Evolutionary conservation across 2,888 invertebrate species (phyloP), one percentile per base, ranked within the genome.

Genomic region (Copidosoma aretas): DNA sequence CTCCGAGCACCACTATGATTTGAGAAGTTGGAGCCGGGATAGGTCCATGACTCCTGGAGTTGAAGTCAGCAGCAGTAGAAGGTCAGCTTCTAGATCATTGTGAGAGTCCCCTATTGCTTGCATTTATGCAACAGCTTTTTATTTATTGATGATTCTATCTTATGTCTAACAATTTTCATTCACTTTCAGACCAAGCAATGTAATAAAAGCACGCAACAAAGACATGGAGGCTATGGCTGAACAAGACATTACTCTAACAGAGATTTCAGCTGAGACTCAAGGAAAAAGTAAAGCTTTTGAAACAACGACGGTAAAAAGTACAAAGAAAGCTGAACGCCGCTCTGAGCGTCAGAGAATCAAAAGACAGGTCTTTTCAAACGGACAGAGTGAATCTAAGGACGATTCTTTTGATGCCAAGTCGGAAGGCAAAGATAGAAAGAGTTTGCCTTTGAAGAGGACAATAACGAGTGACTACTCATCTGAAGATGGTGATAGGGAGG

Each of bases 381-480:
- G 82, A 21, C 77, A 81, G 76, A 75, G 73, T 71, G 81, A 84
- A 59, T 79, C 72, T 52, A 80, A 75, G 67, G 77, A 76, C 64
- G 75, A 73, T 21, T 72, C 72, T 25, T 71, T 73, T 70, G 61
- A 74, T 72, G 60, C 77, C 54, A 72, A 60, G 24, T 62, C 57
- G n/a, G 75, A 71, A n/a, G 70, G 15, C 14, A 43, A 54, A 2
- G 82, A 84, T 46, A 81, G 82, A 51, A 85, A 73, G 85, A 86
- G 80, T 86, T 89, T 52, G 66, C 76, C 78, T 15, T 75, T 76
- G 10, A 76, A 72, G 12, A 77, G 75, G 65, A 75, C 72, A 57
- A 62, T 80, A 49, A 82, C 81, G 15, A 90, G 90, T 1, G 90
- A 91, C 78, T 90, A 90, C 81, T 90, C 89, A 0, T 89, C 89